Evolutionary conservation across 1,140 invertebrate species (phyloP), one percentile per base, ranked within the genome.

Genomic region (Apis dorsata): DNA sequence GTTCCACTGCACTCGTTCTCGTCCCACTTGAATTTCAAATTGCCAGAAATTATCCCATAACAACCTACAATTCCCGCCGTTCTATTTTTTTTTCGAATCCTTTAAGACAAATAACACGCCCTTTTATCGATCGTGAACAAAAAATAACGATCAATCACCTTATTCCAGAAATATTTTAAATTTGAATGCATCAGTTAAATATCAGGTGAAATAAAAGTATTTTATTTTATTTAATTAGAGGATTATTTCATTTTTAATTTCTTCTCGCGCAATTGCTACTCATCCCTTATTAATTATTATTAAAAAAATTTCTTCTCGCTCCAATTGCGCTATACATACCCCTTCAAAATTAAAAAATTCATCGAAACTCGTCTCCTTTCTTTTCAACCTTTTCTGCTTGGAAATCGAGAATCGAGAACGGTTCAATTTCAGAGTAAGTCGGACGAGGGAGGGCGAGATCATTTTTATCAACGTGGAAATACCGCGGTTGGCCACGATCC

Each of bases 391-490:
- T 49, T n/a, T 49, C 19, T 19, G 44, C 11, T 1, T 11, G 28
- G 21, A 53, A 68, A 69, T 19, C 34, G 15, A 19, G 65, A n/a
- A 24, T 57, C 28, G 17, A 24, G 24, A 69, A 57, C 24, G 34
- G 21, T 51, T 17, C 78, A 79, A 79, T 79, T 79, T 63, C 24
- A 21, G 13, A 21, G 68, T 21, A 49, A 44, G 76, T 72, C 78
- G 24, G 19, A 0, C 10, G 11, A 17, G 1, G 13, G 1, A 12
- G 9, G 51, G 5, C 5, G 17, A n/a, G 57, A 51, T 34, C 59
- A 79, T 79, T 79, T 79, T 72, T 79, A 63, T 72, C 78, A 79
- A 5, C 57, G 17, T 51, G n/a, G 17, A 72, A 49, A 79, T 72
- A 15, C 59, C 68, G 21, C 34, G 66, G 17, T 34, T 24, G 24